A percentile compares a stretch with the other conserved stretches of the same genome.
phyloP scores from a whole-genome alignment of 1,140 invertebrate species.

The Anthonomus grandis region DNA sequence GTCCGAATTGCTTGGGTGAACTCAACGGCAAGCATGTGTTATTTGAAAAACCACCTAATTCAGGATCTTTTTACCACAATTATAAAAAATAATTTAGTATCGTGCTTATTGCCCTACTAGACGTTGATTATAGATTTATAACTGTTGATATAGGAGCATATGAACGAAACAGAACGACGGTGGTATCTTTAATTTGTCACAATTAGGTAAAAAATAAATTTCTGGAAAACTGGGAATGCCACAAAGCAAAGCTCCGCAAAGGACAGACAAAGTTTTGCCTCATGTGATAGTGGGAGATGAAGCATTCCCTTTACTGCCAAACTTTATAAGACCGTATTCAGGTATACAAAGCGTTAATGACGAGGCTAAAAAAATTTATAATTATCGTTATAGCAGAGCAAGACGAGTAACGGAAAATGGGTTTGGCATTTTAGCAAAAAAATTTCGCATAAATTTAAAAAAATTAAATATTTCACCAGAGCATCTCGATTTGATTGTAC shows the following conservation, averaged over 20 bases:
- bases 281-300: slow-evolving; percentile 33
- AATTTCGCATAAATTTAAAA: slow-evolving; percentile 41
- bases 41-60: slow-evolving; percentile 34
- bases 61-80: slow-evolving; percentile 47
- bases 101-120: slow-evolving; percentile 50
- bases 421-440: slow-evolving; percentile 33
- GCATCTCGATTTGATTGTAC: slow-evolving; percentile 9
- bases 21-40: slow-evolving; percentile 29
- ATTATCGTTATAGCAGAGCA: too few relatives aligned
- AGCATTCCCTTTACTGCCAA: slow-evolving; percentile 22
- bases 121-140: slow-evolving; percentile 51
- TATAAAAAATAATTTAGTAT: slow-evolving; percentile 49
- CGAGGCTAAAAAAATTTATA: too few relatives aligned
- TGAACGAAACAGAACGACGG: slow-evolving; percentile 47
- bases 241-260: slow-evolving; percentile 9
- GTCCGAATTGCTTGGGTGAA: slow-evolving; percentile 28
- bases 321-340: slow-evolving; percentile 22
- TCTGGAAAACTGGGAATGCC: slow-evolving; percentile 12
- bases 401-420: slow-evolving; percentile 49
- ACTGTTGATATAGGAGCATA: slow-evolving; percentile 49
- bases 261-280: slow-evolving; percentile 21
- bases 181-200: slow-evolving; percentile 32
- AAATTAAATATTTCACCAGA: slow-evolving; percentile 17
- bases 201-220: too few relatives aligned
- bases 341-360: slow-evolving; percentile 8